Conservation (phyloP, 1,140 invertebrate genomes). For the Philopotamus ludificatus region DNA sequence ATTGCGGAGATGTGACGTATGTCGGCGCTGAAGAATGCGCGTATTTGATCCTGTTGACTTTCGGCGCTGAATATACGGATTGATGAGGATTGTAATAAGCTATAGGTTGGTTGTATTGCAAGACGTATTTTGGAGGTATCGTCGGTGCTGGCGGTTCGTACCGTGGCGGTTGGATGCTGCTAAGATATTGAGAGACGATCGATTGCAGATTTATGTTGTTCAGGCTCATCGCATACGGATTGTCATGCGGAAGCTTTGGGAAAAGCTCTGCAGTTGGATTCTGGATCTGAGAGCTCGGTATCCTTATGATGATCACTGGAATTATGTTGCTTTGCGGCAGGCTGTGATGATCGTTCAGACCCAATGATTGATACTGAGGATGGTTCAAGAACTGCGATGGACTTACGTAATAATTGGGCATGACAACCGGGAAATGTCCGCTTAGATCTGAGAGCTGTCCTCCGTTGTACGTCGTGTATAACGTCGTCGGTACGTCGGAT, state of each 20-base stretch:
- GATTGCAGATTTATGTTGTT: constrained; percentile 56
- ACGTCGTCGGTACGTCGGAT: constrained; percentile 44
- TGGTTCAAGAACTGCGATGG: constrained; percentile 50
- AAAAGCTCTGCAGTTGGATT: constrained; percentile 55
- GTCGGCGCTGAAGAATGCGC: background rate
- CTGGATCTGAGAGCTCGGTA: constrained; percentile 57
- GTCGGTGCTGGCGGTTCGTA: constrained; percentile 30
- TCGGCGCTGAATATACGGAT: constrained; percentile 12
- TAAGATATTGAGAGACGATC: constrained; percentile 45
- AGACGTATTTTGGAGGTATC: constrained; percentile 39
- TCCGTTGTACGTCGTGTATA: constrained; percentile 55
- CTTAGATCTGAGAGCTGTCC: constrained; percentile 50
- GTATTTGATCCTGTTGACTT: constrained; percentile 13
- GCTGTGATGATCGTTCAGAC: constrained; percentile 47
- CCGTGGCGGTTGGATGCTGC: constrained; percentile 38
- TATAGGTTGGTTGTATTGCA: constrained; percentile 47
- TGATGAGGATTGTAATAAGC: constrained; percentile 41
- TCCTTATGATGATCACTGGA: constrained; percentile 57
- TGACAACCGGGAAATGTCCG: constrained; percentile 52
- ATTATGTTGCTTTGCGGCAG: constrained; percentile 50
- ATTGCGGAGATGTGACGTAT: constrained; percentile 7
- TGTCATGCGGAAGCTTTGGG: constrained; percentile 56
- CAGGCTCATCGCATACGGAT: constrained; percentile 55
- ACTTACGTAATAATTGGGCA: constrained; percentile 53
- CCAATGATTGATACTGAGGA: constrained; percentile 51